Evolutionary conservation across 2,113 vertebrate species (phyloP).

Genomic region (Lophotis ruficrista): DNA sequence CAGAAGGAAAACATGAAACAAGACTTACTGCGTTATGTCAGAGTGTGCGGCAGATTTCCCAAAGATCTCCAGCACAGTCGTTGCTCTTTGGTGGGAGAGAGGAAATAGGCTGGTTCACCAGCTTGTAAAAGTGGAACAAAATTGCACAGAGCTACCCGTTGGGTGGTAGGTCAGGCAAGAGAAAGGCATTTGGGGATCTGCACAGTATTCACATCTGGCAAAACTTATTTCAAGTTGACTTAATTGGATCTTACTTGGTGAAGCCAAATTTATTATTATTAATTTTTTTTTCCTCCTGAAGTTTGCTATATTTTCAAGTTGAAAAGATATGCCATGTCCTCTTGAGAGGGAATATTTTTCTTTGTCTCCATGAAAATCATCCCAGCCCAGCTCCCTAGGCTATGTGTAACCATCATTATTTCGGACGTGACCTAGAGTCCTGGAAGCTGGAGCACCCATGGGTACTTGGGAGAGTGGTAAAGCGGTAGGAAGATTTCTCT

Average conservation of each 20-base stretch:
- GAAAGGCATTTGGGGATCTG: not conserved
- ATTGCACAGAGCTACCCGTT: not conserved
- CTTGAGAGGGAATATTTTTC: not conserved
- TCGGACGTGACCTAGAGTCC: not conserved
- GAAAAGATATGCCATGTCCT: accelerated
- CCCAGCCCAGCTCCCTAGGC: not conserved
- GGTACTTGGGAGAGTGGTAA: not conserved
- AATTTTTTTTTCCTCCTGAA: not conserved
- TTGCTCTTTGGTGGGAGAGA: conserved; percentile 42
- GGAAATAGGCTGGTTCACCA: not conserved
- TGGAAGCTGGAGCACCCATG: not conserved
- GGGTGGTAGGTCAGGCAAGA: not conserved
- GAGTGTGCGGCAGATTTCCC: conserved; percentile 24
- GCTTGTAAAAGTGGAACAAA: not conserved
- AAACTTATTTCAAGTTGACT: not conserved
- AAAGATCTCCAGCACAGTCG: conserved; percentile 48
- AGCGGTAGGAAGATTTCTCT: not conserved
- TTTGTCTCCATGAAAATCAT: not conserved
- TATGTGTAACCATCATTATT: not conserved
- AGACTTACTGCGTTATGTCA: conserved; percentile 47
- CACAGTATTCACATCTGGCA: not conserved
- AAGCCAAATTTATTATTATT: not conserved
- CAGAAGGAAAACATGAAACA: conserved; percentile 58
- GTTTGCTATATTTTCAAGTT: not conserved
- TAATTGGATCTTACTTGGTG: not conserved